These are phyloP conservation scores for Byasa hedistus DNA, from an alignment of 2,888 invertebrate genomes.

Conservation along the genomic window DNA sequence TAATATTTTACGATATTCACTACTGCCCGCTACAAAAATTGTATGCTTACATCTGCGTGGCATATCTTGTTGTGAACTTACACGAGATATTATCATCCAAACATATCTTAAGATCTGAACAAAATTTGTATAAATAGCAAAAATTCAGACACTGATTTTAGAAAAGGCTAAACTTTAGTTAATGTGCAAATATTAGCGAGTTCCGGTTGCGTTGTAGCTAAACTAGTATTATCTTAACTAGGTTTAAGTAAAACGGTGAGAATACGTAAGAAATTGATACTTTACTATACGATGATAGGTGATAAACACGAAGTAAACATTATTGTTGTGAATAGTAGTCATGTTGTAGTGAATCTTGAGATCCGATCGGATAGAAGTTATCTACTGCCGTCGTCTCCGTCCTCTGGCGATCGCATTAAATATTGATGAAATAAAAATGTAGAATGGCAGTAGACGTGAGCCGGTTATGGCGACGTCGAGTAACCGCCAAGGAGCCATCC, in stretches of 20 bases:
- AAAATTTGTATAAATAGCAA: too few species aligned
- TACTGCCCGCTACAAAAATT: slow-evolving; percentile 25
- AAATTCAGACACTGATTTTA: too few species aligned
- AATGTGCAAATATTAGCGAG: too few species aligned
- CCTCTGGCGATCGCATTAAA: slow-evolving; percentile 69
- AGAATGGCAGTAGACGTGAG: slow-evolving; percentile 68
- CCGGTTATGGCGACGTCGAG: slow-evolving; percentile 60
- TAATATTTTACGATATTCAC: slow-evolving; percentile 15
- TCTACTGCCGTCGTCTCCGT: slow-evolving; percentile 34
- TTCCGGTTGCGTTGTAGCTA: too few species aligned
- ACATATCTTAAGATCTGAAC: not conserved
- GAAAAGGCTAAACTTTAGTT: too few species aligned
- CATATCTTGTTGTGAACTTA: slow-evolving; percentile 10
- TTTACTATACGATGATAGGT: too few species aligned
- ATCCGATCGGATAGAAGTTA: not conserved
- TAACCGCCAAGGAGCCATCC: slow-evolving; percentile 70
- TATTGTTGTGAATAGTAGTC: too few species aligned
- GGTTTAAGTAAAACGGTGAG: too few species aligned
- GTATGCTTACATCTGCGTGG: slow-evolving; percentile 16
- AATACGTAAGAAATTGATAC: too few species aligned
- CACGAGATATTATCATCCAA: not conserved
- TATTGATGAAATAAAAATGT: slow-evolving; percentile 79
- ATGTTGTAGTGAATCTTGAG: not conserved
- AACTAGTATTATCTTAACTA: too few species aligned
- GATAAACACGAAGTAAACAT: too few species aligned